Base-by-base conservation (phyloP, 1,140 invertebrate genomes). In the Neodiprion pinetum region DNA sequence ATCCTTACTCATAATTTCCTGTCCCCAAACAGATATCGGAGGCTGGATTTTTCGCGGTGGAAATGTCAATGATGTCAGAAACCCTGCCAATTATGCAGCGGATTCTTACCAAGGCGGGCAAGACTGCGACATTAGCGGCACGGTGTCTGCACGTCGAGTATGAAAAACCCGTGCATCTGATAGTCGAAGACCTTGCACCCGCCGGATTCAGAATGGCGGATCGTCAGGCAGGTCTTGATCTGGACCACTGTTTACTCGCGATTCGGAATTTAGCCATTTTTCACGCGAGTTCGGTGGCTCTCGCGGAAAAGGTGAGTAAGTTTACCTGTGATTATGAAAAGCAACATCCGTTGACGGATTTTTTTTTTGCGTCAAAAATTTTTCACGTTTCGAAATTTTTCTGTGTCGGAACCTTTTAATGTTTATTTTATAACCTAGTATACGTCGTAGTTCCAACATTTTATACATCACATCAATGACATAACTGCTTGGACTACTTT, bases 221-320 rank as follows among this genome's bases (percentile, higher is more conserved):
- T 70, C 81, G 88, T 14, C 77, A 88, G 23, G 71, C 76, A 9
- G 88, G 89, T 3, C 77, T 91, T 11, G 86, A 90, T 80, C 75
- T 87, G 48, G 80, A 87, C 5, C 83, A 87, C 53, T 82, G 84
- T 5, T 80, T 82, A 48, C 74, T 88, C 5, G 85, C 90, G 17
- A 78, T 90, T 0, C 79, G 85, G 3, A 90, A 90, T 74, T 67
- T 91, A 75, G 90, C 89, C n/a, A 86, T 86, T 75, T 85, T 90
- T 79, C 90, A 91, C 80, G 90, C 89, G 23, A 82, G 87, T 5
- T 87, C 88, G 4, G 83, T 85, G 72, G 83, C 70, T 11, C 74
- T 91, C 73, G 88, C 86, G 71, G 86, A 90, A 80, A 89, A 89
- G 82, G 90, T 90, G 83, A 67, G 65, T 67, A 40, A 40, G 1